Conservation (phyloP, 2,113 vertebrate species). For the Cyprinus carpio region DNA sequence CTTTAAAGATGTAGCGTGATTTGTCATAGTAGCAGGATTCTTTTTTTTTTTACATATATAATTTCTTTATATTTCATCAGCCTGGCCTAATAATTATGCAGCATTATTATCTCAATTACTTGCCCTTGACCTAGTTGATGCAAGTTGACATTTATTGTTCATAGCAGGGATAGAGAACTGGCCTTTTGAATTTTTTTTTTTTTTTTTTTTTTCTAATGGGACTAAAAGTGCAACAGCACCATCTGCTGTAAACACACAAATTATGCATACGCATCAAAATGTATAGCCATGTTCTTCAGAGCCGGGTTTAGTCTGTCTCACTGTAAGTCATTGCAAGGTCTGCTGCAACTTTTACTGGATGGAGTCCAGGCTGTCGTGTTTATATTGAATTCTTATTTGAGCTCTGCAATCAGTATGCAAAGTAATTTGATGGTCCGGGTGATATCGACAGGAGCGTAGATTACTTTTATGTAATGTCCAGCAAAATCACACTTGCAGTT, state of each 20-base stretch:
- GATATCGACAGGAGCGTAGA: slow-evolving; percentile 17
- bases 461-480: not conserved
- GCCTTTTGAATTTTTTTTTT: slow-evolving; percentile 59
- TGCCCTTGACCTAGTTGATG: slow-evolving; percentile 75
- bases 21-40: slow-evolving; percentile 8
- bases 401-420: slow-evolving; percentile 7
- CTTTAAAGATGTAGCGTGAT: not conserved
- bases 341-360: not conserved
- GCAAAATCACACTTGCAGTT: not conserved
- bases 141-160: slow-evolving; percentile 72
- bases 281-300: not conserved
- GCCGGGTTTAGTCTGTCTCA: not conserved
- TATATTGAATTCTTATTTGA: slow-evolving; percentile 33
- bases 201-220: slow-evolving; percentile 37
- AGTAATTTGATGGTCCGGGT: not conserved
- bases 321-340: slow-evolving; percentile 22
- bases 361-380: slow-evolving; percentile 20
- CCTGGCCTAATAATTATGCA: slow-evolving; percentile 70
- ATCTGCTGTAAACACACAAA: slow-evolving; percentile 64
- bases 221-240: slow-evolving; percentile 71
- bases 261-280: not conserved
- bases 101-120: slow-evolving; percentile 75
- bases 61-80: slow-evolving; percentile 75
- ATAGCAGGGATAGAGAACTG: slow-evolving; percentile 61
- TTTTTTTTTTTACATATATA: slow-evolving; percentile 22